Percentiles rank a stretch among this genome's conserved stretches.
phyloP scores from a whole-genome alignment of 2,113 vertebrate genomes.

The Scalopus aquaticus region DNA sequence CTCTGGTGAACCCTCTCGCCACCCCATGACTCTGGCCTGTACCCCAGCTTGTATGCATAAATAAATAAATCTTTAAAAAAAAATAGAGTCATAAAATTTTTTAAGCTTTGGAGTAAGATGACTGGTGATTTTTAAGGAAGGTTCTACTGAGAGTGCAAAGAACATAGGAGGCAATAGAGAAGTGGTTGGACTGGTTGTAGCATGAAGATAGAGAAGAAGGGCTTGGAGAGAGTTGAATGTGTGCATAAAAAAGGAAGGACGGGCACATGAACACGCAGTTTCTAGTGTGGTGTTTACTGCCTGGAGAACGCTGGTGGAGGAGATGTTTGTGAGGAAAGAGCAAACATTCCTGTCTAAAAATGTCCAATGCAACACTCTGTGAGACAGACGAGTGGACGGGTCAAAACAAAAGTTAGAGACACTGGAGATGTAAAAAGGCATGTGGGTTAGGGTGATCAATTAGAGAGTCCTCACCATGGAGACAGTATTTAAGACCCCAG shows the following conservation, averaged over 20 bases:
- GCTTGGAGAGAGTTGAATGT: neutral
- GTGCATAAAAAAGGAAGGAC: neutral
- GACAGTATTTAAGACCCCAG: neutral
- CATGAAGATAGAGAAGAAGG: neutral
- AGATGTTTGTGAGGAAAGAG: neutral
- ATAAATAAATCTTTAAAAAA: too few species aligned
- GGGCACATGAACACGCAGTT: neutral
- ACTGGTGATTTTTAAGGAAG: neutral
- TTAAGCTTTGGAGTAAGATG: neutral
- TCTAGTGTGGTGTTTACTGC: accelerated
- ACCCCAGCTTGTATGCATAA: too few species aligned
- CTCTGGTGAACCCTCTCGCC: too few species aligned
- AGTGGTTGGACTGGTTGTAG: neutral
- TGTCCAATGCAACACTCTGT: neutral
- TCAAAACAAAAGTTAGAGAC: neutral
- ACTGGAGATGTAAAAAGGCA: neutral
- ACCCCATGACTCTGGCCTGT: too few species aligned
- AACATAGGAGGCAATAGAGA: neutral
- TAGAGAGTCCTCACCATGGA: neutral
- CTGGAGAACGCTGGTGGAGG: too few species aligned
- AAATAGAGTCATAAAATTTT: too few species aligned
- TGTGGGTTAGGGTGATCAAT: neutral
- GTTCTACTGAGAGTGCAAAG: neutral
- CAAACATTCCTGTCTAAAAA: neutral
- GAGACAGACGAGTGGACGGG: neutral